Conservation (phyloP, 2,888 invertebrate species). For the Watsonalla binaria region DNA sequence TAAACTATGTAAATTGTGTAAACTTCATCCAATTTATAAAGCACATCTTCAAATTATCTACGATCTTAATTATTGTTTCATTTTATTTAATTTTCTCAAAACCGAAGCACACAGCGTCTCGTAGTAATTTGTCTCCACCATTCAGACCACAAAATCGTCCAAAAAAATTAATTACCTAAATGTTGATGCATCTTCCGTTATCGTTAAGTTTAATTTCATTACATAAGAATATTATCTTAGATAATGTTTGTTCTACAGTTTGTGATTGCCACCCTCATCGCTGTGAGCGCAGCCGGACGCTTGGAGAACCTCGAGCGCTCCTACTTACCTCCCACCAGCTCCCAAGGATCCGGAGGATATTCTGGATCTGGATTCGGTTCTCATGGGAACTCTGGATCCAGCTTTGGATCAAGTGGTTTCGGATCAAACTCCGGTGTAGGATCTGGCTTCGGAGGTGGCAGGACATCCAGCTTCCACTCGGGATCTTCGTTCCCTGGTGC, state of each 20-base stretch:
- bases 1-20: conserved; percentile 4
- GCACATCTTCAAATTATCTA: neutral
- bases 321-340: conserved; percentile 56
- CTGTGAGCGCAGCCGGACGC: conserved; percentile 56
- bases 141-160: neutral
- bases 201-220: neutral
- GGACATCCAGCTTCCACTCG: conserved; percentile 14
- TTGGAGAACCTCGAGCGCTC: conserved; percentile 62
- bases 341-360: conserved; percentile 7
- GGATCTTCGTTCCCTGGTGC: conserved; percentile 38
- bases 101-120: neutral
- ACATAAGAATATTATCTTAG: no score
- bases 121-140: neutral
- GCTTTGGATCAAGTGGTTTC: conserved; percentile 12
- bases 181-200: no score
- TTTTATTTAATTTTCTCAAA: neutral
- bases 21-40: neutral
- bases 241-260: conserved; percentile 39
- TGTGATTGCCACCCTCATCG: conserved; percentile 53
- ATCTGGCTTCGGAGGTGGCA: conserved; percentile 21
- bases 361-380: conserved; percentile 3
- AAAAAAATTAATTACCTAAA: no score
- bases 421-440: conserved; percentile 19
- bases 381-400: conserved; percentile 5
- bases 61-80: neutral